Base-by-base conservation (phyloP, 2,797 vertebrate genomes). In the Melanogrammus aeglefinus region DNA sequence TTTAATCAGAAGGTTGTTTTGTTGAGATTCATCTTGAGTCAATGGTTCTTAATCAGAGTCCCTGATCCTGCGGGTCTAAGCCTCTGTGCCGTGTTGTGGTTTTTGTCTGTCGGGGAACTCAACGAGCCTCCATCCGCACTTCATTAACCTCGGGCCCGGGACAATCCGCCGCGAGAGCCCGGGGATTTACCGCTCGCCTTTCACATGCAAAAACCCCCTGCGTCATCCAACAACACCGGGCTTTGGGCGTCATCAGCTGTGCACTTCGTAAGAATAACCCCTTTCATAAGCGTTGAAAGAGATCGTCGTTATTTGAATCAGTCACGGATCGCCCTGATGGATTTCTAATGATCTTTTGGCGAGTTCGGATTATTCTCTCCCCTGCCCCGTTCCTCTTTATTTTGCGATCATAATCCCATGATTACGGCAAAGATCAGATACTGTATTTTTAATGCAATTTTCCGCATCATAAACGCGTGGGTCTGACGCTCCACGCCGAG, bases 131-230 rank as follows among this genome's bases (percentile, higher is more conserved):
- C 94, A 96, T 95, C 96, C 96, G 94, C 96, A 98, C 97, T 99
- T 98, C 97, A 99, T 99, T 98, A 99, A 98, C 96, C 96, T 95
- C 90, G 96, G 95, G 95, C 94, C 92, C 93, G 95, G 95, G 95
- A 95, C 94, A 93, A 95, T 93, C 93, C 92, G 79, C 88, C 84
- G 89, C 93, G 92, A 92, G 92, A 94, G 91, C 93, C 77, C 87
- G 84, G 93, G 94, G 96, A 97, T 97, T 98, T 97, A 94, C 93
- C 92, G 90, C 79, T 93, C 92, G 93, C 94, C 87, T 95, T 98
- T 98, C 96, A 96, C 96, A 98, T 97, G 96, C 96, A 97, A 98
- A 94, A 95, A 91, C 88, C 85, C 77, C 83, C 84, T 77, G 77
- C 91, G 85, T 92, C 81, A 87, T 87, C 90, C 93, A 91, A 93